Conservation (phyloP, 2,113 vertebrate genomes). For the Typhlomys cinereus region DNA sequence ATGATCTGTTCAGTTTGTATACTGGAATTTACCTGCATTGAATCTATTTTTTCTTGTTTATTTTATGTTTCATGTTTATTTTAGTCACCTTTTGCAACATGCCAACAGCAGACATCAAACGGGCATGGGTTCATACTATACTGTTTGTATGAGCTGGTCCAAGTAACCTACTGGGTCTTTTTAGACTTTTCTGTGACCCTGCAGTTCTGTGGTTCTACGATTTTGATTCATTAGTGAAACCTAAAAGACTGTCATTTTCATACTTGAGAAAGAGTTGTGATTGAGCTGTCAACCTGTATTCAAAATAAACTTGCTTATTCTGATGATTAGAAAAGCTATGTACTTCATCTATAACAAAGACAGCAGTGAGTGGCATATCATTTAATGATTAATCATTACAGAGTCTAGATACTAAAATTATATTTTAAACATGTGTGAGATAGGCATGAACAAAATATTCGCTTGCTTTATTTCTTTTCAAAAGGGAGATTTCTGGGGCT, state of each 20-base stretch:
- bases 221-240: background rate
- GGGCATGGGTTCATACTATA: background rate
- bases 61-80: background rate
- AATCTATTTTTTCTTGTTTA: background rate
- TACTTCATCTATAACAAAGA: background rate
- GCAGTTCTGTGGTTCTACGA: background rate
- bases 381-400: background rate
- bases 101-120: background rate
- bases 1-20: slow-evolving; percentile 40
- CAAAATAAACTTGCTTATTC: background rate
- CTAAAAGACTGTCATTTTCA: background rate
- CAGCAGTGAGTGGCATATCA: background rate
- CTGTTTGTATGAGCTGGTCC: background rate
- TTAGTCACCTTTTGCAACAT: background rate
- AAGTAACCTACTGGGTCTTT: background rate
- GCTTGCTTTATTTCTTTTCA: slow-evolving; percentile 21
- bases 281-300: background rate
- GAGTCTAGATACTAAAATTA: slow-evolving; percentile 45
- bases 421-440: slow-evolving; percentile 51
- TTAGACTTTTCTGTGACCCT: background rate
- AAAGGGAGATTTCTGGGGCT: background rate
- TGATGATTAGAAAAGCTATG: background rate
- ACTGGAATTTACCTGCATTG: slow-evolving; percentile 44
- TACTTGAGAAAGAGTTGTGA: background rate
- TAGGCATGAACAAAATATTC: slow-evolving; percentile 36